Percentiles rank a stretch among this genome's conserved stretches.
Evolutionary conservation across 1,140 invertebrate species (phyloP).

Genomic region (Cyclina sinensis): DNA sequence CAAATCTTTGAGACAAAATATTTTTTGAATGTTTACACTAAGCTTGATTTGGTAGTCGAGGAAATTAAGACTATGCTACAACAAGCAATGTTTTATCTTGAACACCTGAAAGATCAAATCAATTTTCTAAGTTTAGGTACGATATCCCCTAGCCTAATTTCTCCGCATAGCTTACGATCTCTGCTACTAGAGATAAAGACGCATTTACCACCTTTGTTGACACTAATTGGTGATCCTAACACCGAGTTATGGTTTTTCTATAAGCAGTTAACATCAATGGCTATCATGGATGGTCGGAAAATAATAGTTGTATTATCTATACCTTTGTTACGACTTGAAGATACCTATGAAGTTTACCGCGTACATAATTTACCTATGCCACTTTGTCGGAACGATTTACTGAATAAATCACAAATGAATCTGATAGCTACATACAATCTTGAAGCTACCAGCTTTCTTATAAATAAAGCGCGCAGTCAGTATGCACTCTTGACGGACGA

Average conservation of each 20-base stretch:
- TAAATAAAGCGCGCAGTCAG: background rate
- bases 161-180: background rate
- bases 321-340: background rate
- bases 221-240: background rate
- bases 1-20: background rate
- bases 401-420: too few relatives aligned
- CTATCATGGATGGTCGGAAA: background rate
- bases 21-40: background rate
- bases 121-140: background rate
- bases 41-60: background rate
- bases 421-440: background rate
- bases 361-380: background rate
- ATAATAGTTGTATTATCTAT: background rate
- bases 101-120: background rate
- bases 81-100: background rate
- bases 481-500: background rate
- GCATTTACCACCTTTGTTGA: background rate
- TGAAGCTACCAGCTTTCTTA: background rate
- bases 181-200: background rate
- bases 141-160: background rate
- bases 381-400: background rate
- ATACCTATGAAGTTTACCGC: background rate
- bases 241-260: background rate
- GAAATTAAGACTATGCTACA: background rate
- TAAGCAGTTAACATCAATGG: background rate